These are phyloP conservation scores for Perca flavescens DNA, from an alignment of 2,113 vertebrate genomes.

Conservation along the genomic window DNA sequence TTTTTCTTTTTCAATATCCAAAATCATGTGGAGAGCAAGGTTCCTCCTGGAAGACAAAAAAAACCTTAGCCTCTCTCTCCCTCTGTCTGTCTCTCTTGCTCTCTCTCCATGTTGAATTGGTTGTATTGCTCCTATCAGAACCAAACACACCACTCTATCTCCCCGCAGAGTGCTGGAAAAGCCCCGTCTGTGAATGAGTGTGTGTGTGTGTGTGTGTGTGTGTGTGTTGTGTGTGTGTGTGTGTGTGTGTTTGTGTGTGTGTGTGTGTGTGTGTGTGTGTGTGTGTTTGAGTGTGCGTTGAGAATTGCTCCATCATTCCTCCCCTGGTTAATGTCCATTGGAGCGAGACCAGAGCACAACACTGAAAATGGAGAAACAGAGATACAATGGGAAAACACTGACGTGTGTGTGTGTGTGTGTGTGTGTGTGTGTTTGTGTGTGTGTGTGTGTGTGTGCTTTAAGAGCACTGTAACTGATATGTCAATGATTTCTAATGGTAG, in stretches of 20 bases:
- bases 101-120: conserved; percentile 43
- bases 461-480: conserved; percentile 29
- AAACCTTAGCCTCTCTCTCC: background rate
- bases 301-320: conserved; percentile 69
- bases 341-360: conserved; percentile 64
- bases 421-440: background rate
- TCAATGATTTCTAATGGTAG: conserved; percentile 32
- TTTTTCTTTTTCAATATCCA: background rate
- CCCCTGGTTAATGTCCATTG: conserved; percentile 65
- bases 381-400: conserved; percentile 43
- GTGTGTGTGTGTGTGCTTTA: conserved; percentile 16
- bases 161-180: conserved; percentile 50
- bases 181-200: conserved; percentile 47
- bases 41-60: background rate
- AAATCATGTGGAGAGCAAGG: conserved; percentile 26
- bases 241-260: conserved; percentile 23
- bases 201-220: conserved; percentile 27
- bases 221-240: conserved; percentile 35
- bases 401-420: background rate
- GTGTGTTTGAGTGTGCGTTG: conserved; percentile 28
- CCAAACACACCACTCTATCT: conserved; percentile 67
- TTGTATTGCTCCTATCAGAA: conserved; percentile 67
- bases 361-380: conserved; percentile 60
- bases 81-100: background rate
- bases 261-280: conserved; percentile 37